Base-by-base conservation (phyloP, 2,113 vertebrate genomes). In the Urocynchramus pylzowi region DNA sequence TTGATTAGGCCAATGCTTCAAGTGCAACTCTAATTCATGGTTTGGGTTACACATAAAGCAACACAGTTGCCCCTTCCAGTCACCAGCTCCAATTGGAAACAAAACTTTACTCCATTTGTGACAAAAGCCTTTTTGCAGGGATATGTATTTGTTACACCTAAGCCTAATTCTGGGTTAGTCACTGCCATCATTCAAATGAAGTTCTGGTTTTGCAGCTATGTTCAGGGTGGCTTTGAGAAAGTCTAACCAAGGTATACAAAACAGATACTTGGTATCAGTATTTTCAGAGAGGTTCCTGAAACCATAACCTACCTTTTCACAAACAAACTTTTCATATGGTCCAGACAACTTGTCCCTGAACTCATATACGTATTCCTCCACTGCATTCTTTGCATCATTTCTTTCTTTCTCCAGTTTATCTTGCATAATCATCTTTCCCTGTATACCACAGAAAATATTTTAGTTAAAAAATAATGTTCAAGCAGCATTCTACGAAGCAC, bases 361-460 rank as follows among this genome's bases (percentile, higher is more conserved):
- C 80, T 98, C 98, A 67, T 98, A 99, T 6, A 99, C 98, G 50
- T 98, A 98, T 35, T 99, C 98, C 63, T 99, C 98, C 49, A 99
- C 98, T 15, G 98, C 98, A 22, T 98, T 98, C 93, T 98, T 99
- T 22, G 98, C 98, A 84, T 98, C 98, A 39, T 98, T 98, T 68
- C 98, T 96, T 83, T 98, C 98, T 90, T 98, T 98, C 89, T 99
- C 98, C 89, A 98, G 84, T 39, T 98, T 98, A 91, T 98, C 98
- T 89, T 99, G 98, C 96, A 98, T 98, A 64, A 98, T 98, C 98
- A 98, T 99, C 93, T 98, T 98, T 22, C 97, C 98, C 98, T 98
- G 95, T 77, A 42, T 54, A 78, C 53, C 78, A 94, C 16, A 71
- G 28, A 86, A 93, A 71, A 90, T 13, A 87, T 10, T 79, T 95